Evolutionary conservation across 1,140 invertebrate species (phyloP).

Genomic region (Melipona quadrifasciata): DNA sequence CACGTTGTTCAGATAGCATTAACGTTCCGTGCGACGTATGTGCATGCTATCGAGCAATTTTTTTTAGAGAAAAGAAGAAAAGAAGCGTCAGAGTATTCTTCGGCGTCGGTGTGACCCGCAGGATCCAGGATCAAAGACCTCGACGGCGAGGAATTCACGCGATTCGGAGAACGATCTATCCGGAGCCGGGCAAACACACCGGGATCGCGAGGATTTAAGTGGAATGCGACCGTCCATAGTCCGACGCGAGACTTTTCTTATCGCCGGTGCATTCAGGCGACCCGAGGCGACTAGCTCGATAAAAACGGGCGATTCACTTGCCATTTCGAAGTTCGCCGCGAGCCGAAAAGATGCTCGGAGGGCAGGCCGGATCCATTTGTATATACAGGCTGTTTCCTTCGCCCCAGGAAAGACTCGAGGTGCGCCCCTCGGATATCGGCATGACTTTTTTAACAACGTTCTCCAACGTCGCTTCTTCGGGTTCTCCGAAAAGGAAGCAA

Average conservation of each 20-base stretch:
- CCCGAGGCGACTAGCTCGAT: conserved; percentile 44
- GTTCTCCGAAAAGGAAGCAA: too few relatives aligned
- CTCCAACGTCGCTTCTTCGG: too few relatives aligned
- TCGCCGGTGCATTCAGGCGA: conserved; percentile 52
- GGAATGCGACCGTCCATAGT: conserved; percentile 58
- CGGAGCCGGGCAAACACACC: too few relatives aligned
- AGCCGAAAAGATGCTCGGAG: conserved; percentile 40
- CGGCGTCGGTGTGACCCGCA: too few relatives aligned
- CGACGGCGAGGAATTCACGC: conserved; percentile 11
- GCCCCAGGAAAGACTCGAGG: not conserved
- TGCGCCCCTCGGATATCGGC: not conserved
- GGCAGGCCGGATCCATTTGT: not conserved
- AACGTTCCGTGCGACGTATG: accelerated
- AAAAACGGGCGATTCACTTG: conserved; percentile 63
- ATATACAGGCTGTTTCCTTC: not conserved
- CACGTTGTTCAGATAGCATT: not conserved
- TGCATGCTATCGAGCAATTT: not conserved
- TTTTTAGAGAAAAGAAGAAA: not conserved
- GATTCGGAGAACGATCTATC: conserved; percentile 1
- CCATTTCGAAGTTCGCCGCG: conserved; percentile 55
- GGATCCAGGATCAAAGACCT: conserved; percentile 13
- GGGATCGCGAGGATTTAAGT: conserved; percentile 51
- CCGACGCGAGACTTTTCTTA: conserved; percentile 56
- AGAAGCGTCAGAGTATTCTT: not conserved
- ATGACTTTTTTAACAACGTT: conserved; percentile 20